Conservation (phyloP, 2,888 invertebrate genomes). For the Clostera curtula region DNA sequence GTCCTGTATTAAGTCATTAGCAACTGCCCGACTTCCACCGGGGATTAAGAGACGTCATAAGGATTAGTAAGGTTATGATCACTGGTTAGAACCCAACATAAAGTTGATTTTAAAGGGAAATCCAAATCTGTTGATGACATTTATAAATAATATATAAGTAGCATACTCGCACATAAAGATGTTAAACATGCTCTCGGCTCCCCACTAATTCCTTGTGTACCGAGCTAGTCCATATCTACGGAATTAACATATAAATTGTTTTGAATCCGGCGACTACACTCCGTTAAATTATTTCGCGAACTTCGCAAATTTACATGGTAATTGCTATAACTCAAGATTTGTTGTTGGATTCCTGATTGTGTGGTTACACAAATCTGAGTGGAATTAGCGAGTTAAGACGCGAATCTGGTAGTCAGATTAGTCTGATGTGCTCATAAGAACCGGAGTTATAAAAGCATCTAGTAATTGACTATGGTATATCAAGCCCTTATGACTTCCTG, state of each 20-base stretch:
- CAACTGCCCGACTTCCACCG: no score
- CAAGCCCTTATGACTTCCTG: no score
- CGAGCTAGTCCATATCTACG: conserved; percentile 53
- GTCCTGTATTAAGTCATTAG: no score
- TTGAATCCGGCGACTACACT: conserved; percentile 66
- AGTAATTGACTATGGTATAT: no score
- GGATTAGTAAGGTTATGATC: no score
- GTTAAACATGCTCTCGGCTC: neutral
- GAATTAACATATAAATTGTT: conserved; percentile 74
- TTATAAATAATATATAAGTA: no score
- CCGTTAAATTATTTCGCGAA: conserved; percentile 72
- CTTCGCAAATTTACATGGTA: conserved; percentile 73
- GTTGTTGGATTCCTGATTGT: conserved; percentile 67
- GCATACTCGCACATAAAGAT: conserved; percentile 2
- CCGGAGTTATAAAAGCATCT: conserved; percentile 11
- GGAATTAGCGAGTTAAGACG: conserved; percentile 48
- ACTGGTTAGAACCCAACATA: no score
- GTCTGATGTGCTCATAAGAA: conserved; percentile 31
- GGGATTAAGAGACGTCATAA: no score
- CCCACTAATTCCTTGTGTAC: conserved; percentile 26
- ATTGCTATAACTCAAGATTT: conserved; percentile 73
- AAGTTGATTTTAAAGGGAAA: no score
- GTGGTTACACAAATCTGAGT: conserved; percentile 54
- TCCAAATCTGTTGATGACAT: no score
- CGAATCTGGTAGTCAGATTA: conserved; percentile 45